A percentile compares a stretch with the other conserved stretches of the same genome.
These are phyloP conservation scores for Parazoanthus atlanticus DNA, from an alignment of 92 coral and sea anemone genomes.

Conservation along the genomic window DNA sequence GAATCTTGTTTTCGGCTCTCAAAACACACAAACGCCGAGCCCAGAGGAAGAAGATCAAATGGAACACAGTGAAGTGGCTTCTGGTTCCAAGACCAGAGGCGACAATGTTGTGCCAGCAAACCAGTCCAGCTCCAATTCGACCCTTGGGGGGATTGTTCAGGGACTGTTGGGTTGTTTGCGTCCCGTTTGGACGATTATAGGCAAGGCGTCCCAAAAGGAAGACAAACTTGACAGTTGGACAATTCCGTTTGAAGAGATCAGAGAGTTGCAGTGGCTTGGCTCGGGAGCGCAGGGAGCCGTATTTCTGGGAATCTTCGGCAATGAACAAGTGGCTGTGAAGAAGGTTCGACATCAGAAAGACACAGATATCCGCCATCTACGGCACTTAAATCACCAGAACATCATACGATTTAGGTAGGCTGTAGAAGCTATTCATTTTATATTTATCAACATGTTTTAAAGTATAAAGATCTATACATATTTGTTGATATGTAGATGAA, in stretches of 20 bases:
- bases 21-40: constrained; percentile 23
- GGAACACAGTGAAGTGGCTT: not conserved
- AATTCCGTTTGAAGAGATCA: constrained; percentile 85
- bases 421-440: not conserved
- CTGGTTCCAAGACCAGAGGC: constrained; percentile 7
- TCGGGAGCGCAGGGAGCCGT: constrained; percentile 93
- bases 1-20: constrained; percentile 16
- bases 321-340: constrained; percentile 88
- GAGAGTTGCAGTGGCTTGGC: constrained; percentile 84
- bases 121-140: constrained; percentile 29
- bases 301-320: constrained; percentile 73
- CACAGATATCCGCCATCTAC: constrained; percentile 81
- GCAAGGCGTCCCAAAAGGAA: constrained; percentile 72
- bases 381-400: constrained; percentile 79
- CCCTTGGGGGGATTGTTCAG: constrained; percentile 74
- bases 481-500: constrained; percentile 21
- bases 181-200: constrained; percentile 85
- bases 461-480: not conserved
- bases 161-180: constrained; percentile 81
- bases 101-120: constrained; percentile 14
- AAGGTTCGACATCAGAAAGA: constrained; percentile 86
- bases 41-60: constrained; percentile 20
- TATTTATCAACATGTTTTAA: not conserved
- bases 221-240: constrained; percentile 74
- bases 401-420: constrained; percentile 82